These are phyloP conservation scores for Oreortyx pictus DNA, from an alignment of 2,797 vertebrate genomes.

Conservation along the genomic window DNA sequence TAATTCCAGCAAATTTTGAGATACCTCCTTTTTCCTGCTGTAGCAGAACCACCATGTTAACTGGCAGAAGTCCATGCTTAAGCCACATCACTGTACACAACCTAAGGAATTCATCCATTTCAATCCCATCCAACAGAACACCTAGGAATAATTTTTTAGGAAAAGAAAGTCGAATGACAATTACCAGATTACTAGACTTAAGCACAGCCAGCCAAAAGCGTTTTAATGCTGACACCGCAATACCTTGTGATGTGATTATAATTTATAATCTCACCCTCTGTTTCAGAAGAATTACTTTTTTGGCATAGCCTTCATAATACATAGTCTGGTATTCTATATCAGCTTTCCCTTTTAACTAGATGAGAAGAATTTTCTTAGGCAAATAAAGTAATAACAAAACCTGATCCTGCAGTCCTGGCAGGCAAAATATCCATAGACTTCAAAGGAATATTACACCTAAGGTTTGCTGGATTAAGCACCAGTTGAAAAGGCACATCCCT, in stretches of 20 bases:
- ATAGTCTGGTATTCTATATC: neutral
- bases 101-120: neutral
- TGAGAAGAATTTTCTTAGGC: conserved; percentile 40
- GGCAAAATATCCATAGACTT: conserved; percentile 34
- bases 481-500: neutral
- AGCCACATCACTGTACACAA: rapidly evolving
- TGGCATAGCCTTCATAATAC: neutral
- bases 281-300: conserved; percentile 28
- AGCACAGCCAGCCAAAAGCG: neutral
- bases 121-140: neutral
- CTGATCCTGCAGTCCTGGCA: conserved; percentile 29
- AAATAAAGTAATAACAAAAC: conserved; percentile 44
- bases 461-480: neutral
- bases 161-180: neutral
- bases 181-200: neutral
- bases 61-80: neutral
- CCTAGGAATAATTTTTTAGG: neutral
- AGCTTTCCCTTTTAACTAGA: conserved; percentile 37
- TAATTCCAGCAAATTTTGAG: neutral
- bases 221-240: neutral
- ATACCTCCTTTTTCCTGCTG: neutral
- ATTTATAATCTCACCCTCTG: neutral
- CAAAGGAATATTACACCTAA: conserved; percentile 17
- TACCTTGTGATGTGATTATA: neutral
- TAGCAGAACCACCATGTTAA: rapidly evolving